Evolutionary conservation across 2,797 vertebrate genomes (phyloP).

Genomic region (Diplodus sargus): DNA sequence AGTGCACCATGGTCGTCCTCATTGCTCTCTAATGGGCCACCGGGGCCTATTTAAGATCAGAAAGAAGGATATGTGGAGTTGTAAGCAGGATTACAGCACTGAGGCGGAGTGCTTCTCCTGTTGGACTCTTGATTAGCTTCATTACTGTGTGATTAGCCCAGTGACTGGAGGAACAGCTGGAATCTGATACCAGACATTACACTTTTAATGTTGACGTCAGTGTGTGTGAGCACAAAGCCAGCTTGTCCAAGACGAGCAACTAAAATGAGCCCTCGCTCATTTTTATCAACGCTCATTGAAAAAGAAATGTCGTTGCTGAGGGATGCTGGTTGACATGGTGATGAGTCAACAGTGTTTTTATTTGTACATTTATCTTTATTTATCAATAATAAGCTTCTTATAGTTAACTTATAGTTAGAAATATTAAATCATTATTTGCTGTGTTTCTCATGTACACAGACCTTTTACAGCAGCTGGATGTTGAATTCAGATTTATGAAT

Average conservation of each 20-base stretch:
- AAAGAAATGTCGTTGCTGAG: background rate
- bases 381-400: conserved; percentile 1
- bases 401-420: background rate
- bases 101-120: conserved; percentile 62
- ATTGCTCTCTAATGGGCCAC: conserved; percentile 72
- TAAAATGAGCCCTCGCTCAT: conserved; percentile 30
- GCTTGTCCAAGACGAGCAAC: conserved; percentile 4
- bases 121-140: conserved; percentile 73
- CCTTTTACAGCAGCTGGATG: background rate
- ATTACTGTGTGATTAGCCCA: conserved; percentile 75
- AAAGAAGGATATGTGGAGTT: conserved; percentile 71
- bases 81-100: conserved; percentile 70
- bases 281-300: conserved; percentile 11
- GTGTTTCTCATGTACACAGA: background rate
- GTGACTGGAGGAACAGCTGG: conserved; percentile 40
- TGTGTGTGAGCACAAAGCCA: conserved; percentile 26
- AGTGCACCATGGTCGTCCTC: conserved; percentile 62
- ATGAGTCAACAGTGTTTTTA: background rate
- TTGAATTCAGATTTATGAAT: background rate
- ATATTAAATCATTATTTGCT: background rate
- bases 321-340: background rate
- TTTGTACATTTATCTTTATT: background rate
- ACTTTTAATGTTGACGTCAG: conserved; percentile 34
- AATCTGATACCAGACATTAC: conserved; percentile 57
- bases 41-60: conserved; percentile 78